Evolutionary conservation across 1,140 invertebrate species (phyloP).

Genomic region (Vollenhovia emeryi): DNA sequence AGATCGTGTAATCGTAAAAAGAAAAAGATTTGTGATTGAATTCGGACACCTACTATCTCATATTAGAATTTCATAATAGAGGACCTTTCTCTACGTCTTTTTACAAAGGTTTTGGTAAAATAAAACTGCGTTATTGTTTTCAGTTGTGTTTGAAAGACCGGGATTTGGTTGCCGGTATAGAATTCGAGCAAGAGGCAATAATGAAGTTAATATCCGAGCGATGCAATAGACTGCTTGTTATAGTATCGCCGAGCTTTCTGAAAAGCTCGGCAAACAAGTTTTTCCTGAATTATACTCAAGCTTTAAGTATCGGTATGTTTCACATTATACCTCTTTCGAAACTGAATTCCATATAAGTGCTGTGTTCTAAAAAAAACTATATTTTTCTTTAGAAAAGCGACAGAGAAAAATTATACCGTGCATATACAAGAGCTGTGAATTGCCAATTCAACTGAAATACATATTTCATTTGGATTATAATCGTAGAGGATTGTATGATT

Average conservation of each 20-base stretch:
- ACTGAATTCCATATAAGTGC: background rate
- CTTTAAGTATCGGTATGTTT: constrained; percentile 89
- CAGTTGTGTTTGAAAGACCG: constrained; percentile 89
- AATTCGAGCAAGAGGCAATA: constrained; percentile 89
- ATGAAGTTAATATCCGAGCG: constrained; percentile 90
- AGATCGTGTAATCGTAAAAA: no score
- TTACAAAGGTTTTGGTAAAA: background rate
- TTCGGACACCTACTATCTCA: no score
- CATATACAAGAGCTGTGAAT: constrained; percentile 86
- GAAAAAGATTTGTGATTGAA: no score
- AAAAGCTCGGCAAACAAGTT: constrained; percentile 89
- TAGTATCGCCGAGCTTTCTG: constrained; percentile 90
- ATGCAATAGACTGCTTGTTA: constrained; percentile 90
- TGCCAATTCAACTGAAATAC: constrained; percentile 87
- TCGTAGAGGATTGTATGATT: constrained; percentile 86
- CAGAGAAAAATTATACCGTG: constrained; percentile 89
- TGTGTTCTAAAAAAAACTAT: background rate
- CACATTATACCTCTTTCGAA: background rate
- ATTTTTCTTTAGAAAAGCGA: constrained; percentile 82
- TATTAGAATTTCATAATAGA: no score
- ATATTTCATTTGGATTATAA: constrained; percentile 87
- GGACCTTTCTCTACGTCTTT: background rate
- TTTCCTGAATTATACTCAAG: constrained; percentile 90
- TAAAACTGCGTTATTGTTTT: constrained; percentile 63
- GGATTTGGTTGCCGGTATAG: constrained; percentile 88